Percentiles rank a stretch among this genome's conserved stretches.
phyloP scores from a whole-genome alignment of 2,888 invertebrate genomes.

The Sphaerophoria taeniata region DNA sequence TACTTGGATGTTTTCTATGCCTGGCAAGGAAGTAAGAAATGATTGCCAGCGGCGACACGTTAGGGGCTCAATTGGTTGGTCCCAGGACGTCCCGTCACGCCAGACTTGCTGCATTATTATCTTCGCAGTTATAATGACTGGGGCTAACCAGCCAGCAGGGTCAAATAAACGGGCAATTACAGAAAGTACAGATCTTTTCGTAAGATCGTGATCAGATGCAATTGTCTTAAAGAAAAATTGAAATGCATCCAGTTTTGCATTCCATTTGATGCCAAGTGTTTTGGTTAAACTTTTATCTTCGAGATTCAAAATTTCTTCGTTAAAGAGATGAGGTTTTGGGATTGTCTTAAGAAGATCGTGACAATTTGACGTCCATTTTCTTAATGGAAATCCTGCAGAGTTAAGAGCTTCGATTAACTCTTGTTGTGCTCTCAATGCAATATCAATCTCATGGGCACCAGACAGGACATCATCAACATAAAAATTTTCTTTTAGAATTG shows the following conservation, averaged over 20 bases:
- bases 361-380: constrained; percentile 46
- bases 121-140: constrained; percentile 30
- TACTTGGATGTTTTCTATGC: constrained; percentile 29
- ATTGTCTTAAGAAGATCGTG: constrained; percentile 1
- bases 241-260: constrained; percentile 3
- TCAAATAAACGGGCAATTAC: constrained; percentile 45
- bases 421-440: constrained; percentile 24
- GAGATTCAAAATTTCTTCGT: neutral
- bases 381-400: constrained; percentile 12
- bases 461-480: constrained; percentile 62
- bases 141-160: constrained; percentile 62
- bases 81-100: no score
- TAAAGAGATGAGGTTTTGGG: neutral
- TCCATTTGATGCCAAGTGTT: constrained; percentile 5
- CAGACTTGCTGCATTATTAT: no score
- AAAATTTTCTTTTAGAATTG: constrained; percentile 23
- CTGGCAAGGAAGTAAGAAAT: constrained; percentile 35
- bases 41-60: constrained; percentile 34
- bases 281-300: constrained; percentile 5
- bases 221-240: neutral
- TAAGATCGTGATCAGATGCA: neutral
- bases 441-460: constrained; percentile 48
- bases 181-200: constrained; percentile 48
- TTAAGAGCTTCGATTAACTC: constrained; percentile 37
- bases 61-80: neutral